Evolutionary conservation across 2,888 invertebrate species (phyloP), one percentile per base, ranked within the genome.

Genomic region (Gandaritis pyraliata): DNA sequence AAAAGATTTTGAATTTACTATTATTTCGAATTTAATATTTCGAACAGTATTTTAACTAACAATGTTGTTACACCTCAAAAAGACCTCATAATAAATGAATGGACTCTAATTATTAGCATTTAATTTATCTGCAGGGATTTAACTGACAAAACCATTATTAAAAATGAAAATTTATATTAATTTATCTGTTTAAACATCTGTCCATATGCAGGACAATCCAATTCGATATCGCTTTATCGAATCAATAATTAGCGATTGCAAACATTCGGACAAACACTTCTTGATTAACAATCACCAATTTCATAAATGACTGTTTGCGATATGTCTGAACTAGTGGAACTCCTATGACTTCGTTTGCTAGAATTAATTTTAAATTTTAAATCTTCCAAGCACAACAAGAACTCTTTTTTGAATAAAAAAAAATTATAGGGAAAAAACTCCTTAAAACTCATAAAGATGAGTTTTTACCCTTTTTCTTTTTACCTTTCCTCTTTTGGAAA

Each of bases 221-320:
- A 66, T 69, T 41, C 55, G 57, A 66, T 69, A 66, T 66, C 66
- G 51, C 66, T 69, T 66, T 63, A 69, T 69, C 66, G 58, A 65
- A 69, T 69, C 66, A 69, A 63, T 66, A 66, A 69, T 69, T 66
- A 66, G 64, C 66, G 61, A 58, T 54, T 30, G 51, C 66, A 66
- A 61, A 62, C 62, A 62, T 46, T 47, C 46, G 33, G 33, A 36
- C 59, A 62, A 63, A 64, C 61, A 59, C 36, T 12, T 36, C 43
- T 58, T 69, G 66, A 69, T 69, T 66, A 69, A 66, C 69, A 69
- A 61, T 69, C 58, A 49, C 12, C 64, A 65, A 66, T 66, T 69
- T 69, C 69, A 63, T 59, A 66, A 64, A 65, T 65, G 64, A 58
- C 51, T 66, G 52, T 69, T 69, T 69, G 65, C 65, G 41, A 63